phyloP scores from a whole-genome alignment of 2,113 vertebrate species.

The Setophaga kirtlandii region DNA sequence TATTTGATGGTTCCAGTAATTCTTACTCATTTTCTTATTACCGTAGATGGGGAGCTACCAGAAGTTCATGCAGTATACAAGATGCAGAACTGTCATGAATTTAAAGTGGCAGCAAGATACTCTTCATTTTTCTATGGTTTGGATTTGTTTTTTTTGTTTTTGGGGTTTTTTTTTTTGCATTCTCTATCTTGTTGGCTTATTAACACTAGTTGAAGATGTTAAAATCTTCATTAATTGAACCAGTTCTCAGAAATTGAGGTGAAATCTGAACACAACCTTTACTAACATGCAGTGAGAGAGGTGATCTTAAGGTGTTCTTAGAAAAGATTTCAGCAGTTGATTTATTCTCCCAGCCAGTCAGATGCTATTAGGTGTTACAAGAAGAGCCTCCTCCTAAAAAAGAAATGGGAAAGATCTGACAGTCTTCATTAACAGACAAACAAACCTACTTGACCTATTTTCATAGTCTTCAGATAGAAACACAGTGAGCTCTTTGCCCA shows the following conservation, averaged over 20 bases:
- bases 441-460: slow-evolving; percentile 39
- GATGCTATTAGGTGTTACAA: neutral
- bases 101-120: neutral
- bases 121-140: neutral
- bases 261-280: neutral
- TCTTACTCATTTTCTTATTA: neutral
- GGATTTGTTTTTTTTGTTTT: neutral
- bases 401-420: neutral
- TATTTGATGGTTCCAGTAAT: neutral
- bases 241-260: neutral
- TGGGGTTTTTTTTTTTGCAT: neutral
- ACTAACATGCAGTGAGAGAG: neutral
- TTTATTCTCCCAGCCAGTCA: neutral
- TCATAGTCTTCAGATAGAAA: slow-evolving; percentile 33
- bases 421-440: slow-evolving; percentile 28
- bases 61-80: neutral
- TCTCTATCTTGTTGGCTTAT: neutral
- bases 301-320: neutral
- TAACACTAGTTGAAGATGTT: neutral
- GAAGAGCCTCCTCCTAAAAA: neutral
- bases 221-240: neutral
- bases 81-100: neutral
- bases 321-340: neutral
- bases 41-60: neutral
- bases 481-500: neutral